Percentiles rank a stretch among this genome's conserved stretches.
Evolutionary conservation across 2,888 invertebrate species (phyloP).

Genomic region (Volucella zonaria): DNA sequence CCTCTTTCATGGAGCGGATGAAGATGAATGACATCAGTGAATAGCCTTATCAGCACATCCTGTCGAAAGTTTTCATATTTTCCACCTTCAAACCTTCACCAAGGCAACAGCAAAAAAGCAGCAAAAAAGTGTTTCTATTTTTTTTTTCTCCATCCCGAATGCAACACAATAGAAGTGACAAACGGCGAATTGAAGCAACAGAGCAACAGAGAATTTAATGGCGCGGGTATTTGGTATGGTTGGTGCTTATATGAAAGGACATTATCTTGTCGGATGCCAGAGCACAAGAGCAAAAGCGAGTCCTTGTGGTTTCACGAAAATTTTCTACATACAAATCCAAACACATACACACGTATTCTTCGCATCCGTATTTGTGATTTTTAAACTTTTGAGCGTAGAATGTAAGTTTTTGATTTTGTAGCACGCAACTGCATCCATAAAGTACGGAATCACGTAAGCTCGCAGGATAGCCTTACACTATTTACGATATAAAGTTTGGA

Average conservation of each 20-base stretch:
- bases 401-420: slow-evolving; percentile 65
- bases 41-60: slow-evolving; percentile 82
- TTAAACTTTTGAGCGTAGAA: slow-evolving; percentile 36
- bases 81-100: slow-evolving; percentile 68
- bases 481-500: slow-evolving; percentile 59
- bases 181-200: slow-evolving; percentile 46
- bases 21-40: slow-evolving; percentile 72
- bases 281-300: slow-evolving; percentile 24
- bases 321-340: background rate
- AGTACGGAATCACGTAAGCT: slow-evolving; percentile 64
- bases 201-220: slow-evolving; percentile 51
- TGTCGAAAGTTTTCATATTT: slow-evolving; percentile 82
- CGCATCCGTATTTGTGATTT: slow-evolving; percentile 55
- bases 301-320: slow-evolving; percentile 33
- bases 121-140: slow-evolving; percentile 46
- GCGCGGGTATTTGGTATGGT: no score
- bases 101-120: slow-evolving; percentile 11
- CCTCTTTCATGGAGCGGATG: slow-evolving; percentile 55
- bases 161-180: slow-evolving; percentile 65
- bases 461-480: slow-evolving; percentile 31
- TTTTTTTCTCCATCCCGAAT: slow-evolving; percentile 51
- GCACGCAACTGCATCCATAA: slow-evolving; percentile 66
- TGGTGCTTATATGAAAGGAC: slow-evolving; percentile 69
- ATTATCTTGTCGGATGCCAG: slow-evolving; percentile 65
- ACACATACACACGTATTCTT: slow-evolving; percentile 18